A percentile compares a stretch with the other conserved stretches of the same genome.
Conservation (phyloP, 2,797 vertebrate genomes). For the Dipus sagitta region DNA sequence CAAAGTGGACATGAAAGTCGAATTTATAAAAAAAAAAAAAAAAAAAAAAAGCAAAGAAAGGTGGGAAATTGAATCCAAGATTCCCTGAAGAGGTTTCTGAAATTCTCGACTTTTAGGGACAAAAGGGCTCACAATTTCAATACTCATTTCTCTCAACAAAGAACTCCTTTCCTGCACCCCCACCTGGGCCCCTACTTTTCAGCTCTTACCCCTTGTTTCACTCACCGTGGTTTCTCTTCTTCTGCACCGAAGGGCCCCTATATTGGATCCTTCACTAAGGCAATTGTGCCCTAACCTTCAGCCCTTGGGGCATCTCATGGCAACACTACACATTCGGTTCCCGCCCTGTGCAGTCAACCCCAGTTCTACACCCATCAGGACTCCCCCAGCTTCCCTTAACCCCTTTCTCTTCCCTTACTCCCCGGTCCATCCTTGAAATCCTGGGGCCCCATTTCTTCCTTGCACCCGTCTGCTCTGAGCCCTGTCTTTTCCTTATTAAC, state of each 20-base stretch:
- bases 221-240: slow-evolving; percentile 78
- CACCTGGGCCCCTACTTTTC: slow-evolving; percentile 49
- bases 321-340: neutral
- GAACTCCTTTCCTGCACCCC: slow-evolving; percentile 62
- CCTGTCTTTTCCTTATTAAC: neutral
- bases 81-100: slow-evolving; percentile 60
- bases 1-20: slow-evolving; percentile 64
- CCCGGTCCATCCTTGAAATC: slow-evolving; percentile 46
- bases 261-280: slow-evolving; percentile 32
- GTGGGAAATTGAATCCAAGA: slow-evolving; percentile 46
- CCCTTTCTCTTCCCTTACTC: slow-evolving; percentile 23
- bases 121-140: slow-evolving; percentile 78
- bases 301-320: slow-evolving; percentile 32
- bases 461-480: neutral
- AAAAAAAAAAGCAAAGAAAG: no score
- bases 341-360: slow-evolving; percentile 14
- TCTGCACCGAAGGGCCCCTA: slow-evolving; percentile 70
- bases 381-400: slow-evolving; percentile 17
- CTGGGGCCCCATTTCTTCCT: slow-evolving; percentile 51
- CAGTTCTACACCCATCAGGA: slow-evolving; percentile 19
- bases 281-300: slow-evolving; percentile 4
- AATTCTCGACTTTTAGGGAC: slow-evolving; percentile 77
- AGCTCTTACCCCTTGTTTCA: slow-evolving; percentile 44
- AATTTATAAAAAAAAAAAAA: slow-evolving; percentile 69
- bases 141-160: slow-evolving; percentile 71